Evolutionary conservation across 2,888 invertebrate genomes (phyloP).

Genomic region (Myathropa florea): DNA sequence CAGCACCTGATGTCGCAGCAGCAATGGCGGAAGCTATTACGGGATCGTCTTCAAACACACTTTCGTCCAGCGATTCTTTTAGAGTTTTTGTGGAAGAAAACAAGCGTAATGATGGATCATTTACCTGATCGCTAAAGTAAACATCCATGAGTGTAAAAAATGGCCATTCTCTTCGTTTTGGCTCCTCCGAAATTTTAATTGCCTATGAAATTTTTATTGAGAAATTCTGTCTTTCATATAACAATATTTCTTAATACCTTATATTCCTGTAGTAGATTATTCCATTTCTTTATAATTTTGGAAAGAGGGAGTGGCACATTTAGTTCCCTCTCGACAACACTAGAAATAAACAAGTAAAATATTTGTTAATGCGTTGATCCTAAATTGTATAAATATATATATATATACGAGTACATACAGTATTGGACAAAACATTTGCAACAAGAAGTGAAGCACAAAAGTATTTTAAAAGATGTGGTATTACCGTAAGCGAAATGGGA

Average conservation of each 20-base stretch:
- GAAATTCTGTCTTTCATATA: background rate
- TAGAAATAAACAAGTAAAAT: slow-evolving; percentile 62
- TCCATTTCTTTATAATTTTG: slow-evolving; percentile 81
- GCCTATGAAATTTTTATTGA: slow-evolving; percentile 73
- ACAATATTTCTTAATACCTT: slow-evolving; percentile 75
- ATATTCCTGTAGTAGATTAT: slow-evolving; percentile 81
- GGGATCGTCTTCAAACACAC: slow-evolving; percentile 81
- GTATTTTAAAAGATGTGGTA: too few species aligned
- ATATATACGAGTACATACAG: too few species aligned
- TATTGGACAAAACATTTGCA: too few species aligned
- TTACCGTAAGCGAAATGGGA: too few species aligned
- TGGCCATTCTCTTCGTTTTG: slow-evolving; percentile 81
- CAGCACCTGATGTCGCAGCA: slow-evolving; percentile 80
- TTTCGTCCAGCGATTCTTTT: slow-evolving; percentile 80
- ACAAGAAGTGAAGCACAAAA: too few species aligned
- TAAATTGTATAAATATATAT: too few species aligned
- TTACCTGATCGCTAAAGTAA: slow-evolving; percentile 81
- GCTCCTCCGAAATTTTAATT: slow-evolving; percentile 81
- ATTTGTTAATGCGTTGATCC: background rate
- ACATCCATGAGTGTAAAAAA: slow-evolving; percentile 81
- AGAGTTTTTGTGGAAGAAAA: slow-evolving; percentile 81
- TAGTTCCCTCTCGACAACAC: slow-evolving; percentile 80
- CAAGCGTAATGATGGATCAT: slow-evolving; percentile 80
- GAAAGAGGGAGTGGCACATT: slow-evolving; percentile 81
- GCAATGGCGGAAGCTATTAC: slow-evolving; percentile 80